Conservation (phyloP, 2,113 vertebrate genomes). For the Rhadina sibilatrix region DNA sequence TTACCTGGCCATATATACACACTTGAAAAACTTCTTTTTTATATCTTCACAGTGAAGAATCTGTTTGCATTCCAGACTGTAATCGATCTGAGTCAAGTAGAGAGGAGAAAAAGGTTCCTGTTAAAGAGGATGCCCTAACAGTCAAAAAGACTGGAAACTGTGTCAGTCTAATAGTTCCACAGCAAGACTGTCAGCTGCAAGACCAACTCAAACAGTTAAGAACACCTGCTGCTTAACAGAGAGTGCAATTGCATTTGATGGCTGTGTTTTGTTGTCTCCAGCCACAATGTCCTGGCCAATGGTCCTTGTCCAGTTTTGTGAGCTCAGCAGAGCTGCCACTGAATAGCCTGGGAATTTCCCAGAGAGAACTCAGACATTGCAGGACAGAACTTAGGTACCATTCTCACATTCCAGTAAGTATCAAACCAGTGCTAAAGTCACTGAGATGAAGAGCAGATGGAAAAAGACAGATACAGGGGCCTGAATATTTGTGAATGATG, state of each 20-base stretch:
- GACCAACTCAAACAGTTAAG: constrained; percentile 59
- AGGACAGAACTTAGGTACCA: neutral
- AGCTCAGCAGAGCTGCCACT: neutral
- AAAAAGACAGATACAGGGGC: neutral
- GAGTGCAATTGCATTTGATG: constrained; percentile 28
- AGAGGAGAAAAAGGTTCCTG: constrained; percentile 54
- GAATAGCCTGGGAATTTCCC: neutral
- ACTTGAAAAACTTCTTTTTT: constrained; percentile 41
- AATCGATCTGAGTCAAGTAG: constrained; percentile 60
- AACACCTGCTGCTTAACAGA: constrained; percentile 39
- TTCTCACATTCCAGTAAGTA: neutral
- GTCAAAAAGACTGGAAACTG: constrained; percentile 54
- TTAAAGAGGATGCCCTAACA: constrained; percentile 54
- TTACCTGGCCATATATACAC: neutral
- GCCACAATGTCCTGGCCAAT: constrained; percentile 28
- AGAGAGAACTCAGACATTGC: neutral
- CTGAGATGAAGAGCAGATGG: neutral
- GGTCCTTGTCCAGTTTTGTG: neutral
- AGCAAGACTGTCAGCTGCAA: constrained; percentile 53
- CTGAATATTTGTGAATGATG: neutral
- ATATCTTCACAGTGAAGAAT: constrained; percentile 56
- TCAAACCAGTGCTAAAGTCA: neutral
- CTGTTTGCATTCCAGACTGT: constrained; percentile 61
- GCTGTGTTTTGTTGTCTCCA: constrained; percentile 55
- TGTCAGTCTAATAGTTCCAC: constrained; percentile 50